Percentiles rank a stretch among this genome's conserved stretches.
Conservation (phyloP, 2,888 invertebrate species). For the Caenorhabditis zanzibari region DNA sequence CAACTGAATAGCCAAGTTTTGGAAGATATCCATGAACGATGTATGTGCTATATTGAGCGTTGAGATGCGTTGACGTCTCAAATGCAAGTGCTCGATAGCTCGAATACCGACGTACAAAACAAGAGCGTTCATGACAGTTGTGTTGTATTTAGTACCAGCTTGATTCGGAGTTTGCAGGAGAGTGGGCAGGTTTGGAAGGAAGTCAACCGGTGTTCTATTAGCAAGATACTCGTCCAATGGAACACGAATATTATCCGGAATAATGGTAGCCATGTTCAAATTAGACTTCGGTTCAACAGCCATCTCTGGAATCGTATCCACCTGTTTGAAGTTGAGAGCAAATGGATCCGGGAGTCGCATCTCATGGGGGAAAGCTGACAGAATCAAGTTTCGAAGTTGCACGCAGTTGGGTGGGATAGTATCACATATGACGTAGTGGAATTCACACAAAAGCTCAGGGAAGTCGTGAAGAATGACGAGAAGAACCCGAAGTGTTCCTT, state of each 20-base stretch:
- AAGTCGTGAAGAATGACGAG: constrained; percentile 98
- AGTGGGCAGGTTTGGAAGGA: constrained; percentile 85
- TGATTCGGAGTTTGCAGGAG: constrained; percentile 84
- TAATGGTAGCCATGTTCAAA: constrained; percentile 77
- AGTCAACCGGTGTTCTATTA: constrained; percentile 85
- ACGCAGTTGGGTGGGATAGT: constrained; percentile 99
- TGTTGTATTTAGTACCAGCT: constrained; percentile 94
- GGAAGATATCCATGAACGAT: constrained; percentile 99
- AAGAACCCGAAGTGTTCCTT: constrained; percentile 91
- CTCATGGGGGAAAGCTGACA: constrained; percentile 97
- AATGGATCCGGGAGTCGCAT: constrained; percentile 99
- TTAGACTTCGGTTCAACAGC: constrained; percentile 80
- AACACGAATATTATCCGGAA: constrained; percentile 82
- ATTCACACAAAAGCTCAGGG: constrained; percentile 98
- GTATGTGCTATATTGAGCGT: constrained; percentile 99
- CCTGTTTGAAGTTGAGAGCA: constrained; percentile 92
- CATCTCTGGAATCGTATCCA: constrained; percentile 83
- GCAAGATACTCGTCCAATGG: constrained; percentile 97
- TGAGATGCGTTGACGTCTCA: constrained; percentile 93
- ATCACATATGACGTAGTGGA: constrained; percentile 99
- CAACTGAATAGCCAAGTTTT: constrained; percentile 97
- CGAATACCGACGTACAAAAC: constrained; percentile 93
- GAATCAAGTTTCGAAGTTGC: constrained; percentile 96
- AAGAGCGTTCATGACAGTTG: constrained; percentile 96
- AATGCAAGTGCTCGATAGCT: constrained; percentile 93